Evolutionary conservation across 2,888 invertebrate species (phyloP).

Genomic region (Elmis aenea): DNA sequence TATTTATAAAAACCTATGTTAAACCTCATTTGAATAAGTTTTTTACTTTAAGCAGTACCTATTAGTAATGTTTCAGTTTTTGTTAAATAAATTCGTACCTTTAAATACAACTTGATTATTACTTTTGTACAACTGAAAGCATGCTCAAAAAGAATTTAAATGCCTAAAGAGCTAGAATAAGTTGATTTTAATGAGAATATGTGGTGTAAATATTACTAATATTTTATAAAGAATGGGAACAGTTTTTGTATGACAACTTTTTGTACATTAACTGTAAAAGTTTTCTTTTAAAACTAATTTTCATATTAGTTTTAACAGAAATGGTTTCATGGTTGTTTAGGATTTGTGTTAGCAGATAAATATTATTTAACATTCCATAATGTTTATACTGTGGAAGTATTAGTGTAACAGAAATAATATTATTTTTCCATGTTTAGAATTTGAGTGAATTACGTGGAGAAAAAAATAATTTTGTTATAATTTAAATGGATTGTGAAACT

Average conservation of each 20-base stretch:
- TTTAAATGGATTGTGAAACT: too few relatives aligned
- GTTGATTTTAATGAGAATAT: neutral
- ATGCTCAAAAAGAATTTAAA: neutral
- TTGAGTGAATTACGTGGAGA: too few relatives aligned
- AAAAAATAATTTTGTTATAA: too few relatives aligned
- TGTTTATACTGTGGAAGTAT: neutral
- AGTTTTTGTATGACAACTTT: constrained; percentile 38
- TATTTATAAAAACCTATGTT: too few relatives aligned
- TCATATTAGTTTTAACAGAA: constrained; percentile 7
- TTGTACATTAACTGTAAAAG: constrained; percentile 37
- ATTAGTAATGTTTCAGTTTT: neutral
- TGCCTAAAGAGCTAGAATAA: neutral
- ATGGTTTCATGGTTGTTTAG: constrained; percentile 6
- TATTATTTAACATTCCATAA: neutral
- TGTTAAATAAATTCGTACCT: too few relatives aligned
- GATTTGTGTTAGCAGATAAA: neutral
- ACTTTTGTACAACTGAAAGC: neutral
- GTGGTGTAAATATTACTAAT: constrained; percentile 19
- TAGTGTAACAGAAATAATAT: neutral
- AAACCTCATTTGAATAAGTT: too few relatives aligned
- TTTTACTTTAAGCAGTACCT: too few relatives aligned
- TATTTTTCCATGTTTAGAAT: neutral
- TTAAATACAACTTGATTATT: too few relatives aligned
- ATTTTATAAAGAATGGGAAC: constrained; percentile 25
- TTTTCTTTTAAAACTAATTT: constrained; percentile 33